A percentile compares a stretch with the other conserved stretches of the same genome.
Conservation (phyloP, 2,113 vertebrate genomes). For the Hymenochirus boettgeri region DNA sequence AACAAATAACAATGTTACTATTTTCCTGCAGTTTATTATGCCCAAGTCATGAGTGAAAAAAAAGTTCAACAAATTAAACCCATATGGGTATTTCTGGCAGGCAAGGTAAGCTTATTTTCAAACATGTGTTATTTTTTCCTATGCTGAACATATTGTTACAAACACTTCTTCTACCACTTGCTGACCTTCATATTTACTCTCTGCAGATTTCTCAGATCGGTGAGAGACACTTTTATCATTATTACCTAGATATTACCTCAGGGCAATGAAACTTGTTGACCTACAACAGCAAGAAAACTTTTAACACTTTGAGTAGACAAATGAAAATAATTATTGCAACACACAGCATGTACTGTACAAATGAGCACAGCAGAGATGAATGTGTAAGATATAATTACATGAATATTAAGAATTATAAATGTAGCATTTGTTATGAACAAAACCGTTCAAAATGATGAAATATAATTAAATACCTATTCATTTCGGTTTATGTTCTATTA, state of each 20-base stretch:
- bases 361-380: no score
- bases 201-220: constrained; percentile 14
- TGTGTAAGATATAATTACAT: no score
- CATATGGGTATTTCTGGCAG: constrained; percentile 18
- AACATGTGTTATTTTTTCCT: constrained; percentile 4
- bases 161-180: constrained; percentile 6
- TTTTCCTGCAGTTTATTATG: background rate
- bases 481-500: no score
- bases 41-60: constrained; percentile 1
- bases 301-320: background rate
- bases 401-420: no score
- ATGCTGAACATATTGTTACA: constrained; percentile 20
- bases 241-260: constrained; percentile 22
- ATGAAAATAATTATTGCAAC: background rate
- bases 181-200: constrained; percentile 26
- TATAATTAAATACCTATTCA: background rate
- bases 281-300: constrained; percentile 19
- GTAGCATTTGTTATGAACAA: background rate
- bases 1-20: background rate
- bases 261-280: constrained; percentile 25
- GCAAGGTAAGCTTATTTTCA: constrained; percentile 1
- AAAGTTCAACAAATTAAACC: constrained; percentile 3
- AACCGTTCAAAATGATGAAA: background rate
- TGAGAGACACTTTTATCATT: constrained; percentile 22
- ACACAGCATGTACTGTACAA: background rate